These are phyloP conservation scores for Coccyzus lansbergi DNA, from an alignment of 2,797 vertebrate genomes.

Conservation along the genomic window DNA sequence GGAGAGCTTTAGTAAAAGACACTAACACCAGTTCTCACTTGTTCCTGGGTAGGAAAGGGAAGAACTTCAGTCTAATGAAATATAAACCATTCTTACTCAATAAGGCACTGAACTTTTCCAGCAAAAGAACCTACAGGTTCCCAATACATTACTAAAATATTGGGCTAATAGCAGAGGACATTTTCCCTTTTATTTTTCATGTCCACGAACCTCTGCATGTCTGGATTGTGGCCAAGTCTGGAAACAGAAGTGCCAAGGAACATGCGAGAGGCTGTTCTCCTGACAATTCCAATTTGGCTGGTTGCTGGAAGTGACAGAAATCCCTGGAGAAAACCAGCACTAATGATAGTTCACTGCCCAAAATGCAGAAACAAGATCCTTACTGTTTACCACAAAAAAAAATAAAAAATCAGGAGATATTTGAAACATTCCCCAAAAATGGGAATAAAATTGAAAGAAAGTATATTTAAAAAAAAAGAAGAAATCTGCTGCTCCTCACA, in stretches of 20 bases:
- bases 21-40: background rate
- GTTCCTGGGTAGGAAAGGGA: background rate
- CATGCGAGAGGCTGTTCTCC: constrained; percentile 66
- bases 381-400: background rate
- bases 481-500: background rate
- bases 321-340: constrained; percentile 28
- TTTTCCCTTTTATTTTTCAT: constrained; percentile 54
- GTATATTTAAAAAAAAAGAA: background rate
- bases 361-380: background rate
- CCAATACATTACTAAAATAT: background rate
- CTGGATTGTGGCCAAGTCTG: constrained; percentile 50
- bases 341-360: background rate
- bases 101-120: background rate
- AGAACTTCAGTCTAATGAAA: background rate
- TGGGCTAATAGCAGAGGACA: constrained; percentile 51
- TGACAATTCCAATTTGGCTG: constrained; percentile 67
- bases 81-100: background rate
- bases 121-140: background rate
- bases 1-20: background rate
- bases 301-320: constrained; percentile 58
- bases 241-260: constrained; percentile 65
- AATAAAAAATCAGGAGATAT: background rate
- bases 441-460: background rate
- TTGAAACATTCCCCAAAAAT: background rate
- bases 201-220: constrained; percentile 42